These are phyloP conservation scores for Ceyx melanurus DNA, from an alignment of 2,113 vertebrate genomes.

Conservation along the genomic window DNA sequence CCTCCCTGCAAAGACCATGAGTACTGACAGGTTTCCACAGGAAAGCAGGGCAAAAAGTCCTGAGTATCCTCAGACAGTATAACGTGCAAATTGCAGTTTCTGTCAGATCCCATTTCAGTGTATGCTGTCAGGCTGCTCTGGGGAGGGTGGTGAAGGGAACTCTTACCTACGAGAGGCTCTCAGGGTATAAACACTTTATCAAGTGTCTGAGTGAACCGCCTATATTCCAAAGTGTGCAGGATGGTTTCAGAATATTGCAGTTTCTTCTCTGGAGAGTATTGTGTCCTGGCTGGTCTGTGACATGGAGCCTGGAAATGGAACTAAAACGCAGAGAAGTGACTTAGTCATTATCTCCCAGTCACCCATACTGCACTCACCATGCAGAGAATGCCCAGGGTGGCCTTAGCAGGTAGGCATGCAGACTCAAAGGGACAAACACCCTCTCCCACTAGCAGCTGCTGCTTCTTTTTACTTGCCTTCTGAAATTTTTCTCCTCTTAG, in stretches of 20 bases:
- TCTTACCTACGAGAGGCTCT: slow-evolving; percentile 34
- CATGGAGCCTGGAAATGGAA: neutral
- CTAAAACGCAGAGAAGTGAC: neutral
- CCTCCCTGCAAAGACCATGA: neutral
- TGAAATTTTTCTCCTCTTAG: neutral
- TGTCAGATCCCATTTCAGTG: neutral
- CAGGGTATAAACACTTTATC: neutral
- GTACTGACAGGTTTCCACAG: neutral
- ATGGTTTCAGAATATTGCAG: slow-evolving; percentile 42
- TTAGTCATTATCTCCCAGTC: neutral
- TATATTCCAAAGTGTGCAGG: neutral
- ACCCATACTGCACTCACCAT: fast-evolving
- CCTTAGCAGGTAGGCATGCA: neutral
- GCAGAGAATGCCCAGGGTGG: neutral
- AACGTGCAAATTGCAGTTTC: neutral
- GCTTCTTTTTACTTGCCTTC: neutral
- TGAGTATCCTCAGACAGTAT: neutral
- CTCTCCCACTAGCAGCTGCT: neutral
- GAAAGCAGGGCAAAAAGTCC: neutral
- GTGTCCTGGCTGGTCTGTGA: neutral
- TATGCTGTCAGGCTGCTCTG: neutral
- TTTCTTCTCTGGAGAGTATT: slow-evolving; percentile 6
- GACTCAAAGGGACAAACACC: neutral
- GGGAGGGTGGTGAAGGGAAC: neutral
- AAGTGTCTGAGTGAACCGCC: neutral